phyloP scores from a whole-genome alignment of 2,113 vertebrate genomes.

The Hyperoodon ampullatus region DNA sequence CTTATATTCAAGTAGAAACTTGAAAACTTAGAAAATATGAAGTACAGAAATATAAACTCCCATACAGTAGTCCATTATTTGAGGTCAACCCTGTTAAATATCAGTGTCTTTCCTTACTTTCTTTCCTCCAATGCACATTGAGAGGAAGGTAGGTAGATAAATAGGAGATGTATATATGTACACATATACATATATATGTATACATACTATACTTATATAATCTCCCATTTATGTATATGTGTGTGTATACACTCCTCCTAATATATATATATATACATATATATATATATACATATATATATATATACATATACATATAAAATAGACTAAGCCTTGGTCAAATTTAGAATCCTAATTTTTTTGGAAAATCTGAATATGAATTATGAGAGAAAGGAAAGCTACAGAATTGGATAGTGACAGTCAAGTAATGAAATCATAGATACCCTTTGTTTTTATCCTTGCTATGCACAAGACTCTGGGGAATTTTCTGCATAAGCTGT shows the following conservation, averaged over 20 bases:
- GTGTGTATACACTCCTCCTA: background rate
- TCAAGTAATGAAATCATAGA: background rate
- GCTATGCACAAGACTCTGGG: background rate
- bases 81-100: background rate
- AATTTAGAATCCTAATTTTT: background rate
- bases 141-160: background rate
- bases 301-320: background rate
- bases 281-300: background rate
- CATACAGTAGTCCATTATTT: background rate
- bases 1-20: background rate
- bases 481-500: constrained; percentile 13
- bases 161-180: background rate
- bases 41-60: background rate
- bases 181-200: background rate
- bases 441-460: constrained; percentile 6
- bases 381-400: background rate
- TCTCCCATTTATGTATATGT: background rate
- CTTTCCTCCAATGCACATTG: background rate
- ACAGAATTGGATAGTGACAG: background rate
- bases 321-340: background rate
- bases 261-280: too few relatives aligned
- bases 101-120: background rate
- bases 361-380: background rate
- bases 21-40: background rate
- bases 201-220: background rate